These are phyloP conservation scores for Hypercompe scribonia DNA, from an alignment of 2,888 invertebrate genomes.

Conservation along the genomic window DNA sequence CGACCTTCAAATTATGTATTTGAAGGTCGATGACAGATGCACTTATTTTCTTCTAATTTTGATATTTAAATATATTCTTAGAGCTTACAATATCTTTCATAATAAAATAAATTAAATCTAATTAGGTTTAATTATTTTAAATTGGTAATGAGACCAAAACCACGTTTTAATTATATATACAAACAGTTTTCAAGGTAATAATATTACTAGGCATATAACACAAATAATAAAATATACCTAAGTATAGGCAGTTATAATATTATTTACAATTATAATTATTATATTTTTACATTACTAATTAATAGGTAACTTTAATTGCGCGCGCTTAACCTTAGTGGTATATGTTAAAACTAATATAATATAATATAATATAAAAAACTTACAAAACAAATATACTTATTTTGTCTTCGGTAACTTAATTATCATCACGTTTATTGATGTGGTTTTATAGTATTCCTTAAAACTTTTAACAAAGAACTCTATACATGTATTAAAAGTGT, in stretches of 20 bases:
- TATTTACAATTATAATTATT: background rate
- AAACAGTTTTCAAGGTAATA: background rate
- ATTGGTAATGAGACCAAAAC: background rate
- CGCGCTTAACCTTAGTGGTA: conserved; percentile 33
- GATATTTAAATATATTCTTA: background rate
- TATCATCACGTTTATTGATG: conserved; percentile 52
- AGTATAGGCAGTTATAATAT: background rate
- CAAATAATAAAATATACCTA: background rate
- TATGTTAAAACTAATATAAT: background rate
- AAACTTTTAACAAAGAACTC: background rate
- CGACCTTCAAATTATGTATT: too few relatives aligned
- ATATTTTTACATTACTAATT: conserved; percentile 6
- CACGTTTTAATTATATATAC: background rate
- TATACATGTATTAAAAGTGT: background rate
- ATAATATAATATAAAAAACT: background rate
- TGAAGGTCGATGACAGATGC: too few relatives aligned
- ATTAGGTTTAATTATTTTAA: background rate
- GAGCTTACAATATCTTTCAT: background rate
- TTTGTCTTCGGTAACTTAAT: conserved; percentile 35
- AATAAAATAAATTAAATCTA: background rate
- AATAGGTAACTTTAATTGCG: conserved; percentile 53
- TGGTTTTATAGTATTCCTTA: conserved; percentile 35
- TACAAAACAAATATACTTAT: background rate
- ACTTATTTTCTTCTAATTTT: background rate
- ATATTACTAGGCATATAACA: background rate